A percentile compares a stretch with the other conserved stretches of the same genome.
Evolutionary conservation across 2,888 invertebrate species (phyloP).

Genomic region (Plemyria rubiginata): DNA sequence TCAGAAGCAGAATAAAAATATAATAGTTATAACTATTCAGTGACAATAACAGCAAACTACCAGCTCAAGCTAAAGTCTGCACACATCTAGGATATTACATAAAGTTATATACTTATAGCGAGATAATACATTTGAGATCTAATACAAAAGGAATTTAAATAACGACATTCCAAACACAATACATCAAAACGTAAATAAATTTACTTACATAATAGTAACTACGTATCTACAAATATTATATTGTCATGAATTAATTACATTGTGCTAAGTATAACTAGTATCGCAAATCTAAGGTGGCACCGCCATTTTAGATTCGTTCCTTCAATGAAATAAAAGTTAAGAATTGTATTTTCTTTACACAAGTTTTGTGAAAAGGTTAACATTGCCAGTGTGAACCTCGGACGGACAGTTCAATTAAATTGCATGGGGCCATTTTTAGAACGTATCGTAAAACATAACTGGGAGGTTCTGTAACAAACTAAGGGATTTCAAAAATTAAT

Average conservation of each 20-base stretch:
- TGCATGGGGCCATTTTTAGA: neutral
- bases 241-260: slow-evolving; percentile 72
- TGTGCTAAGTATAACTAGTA: slow-evolving; percentile 45
- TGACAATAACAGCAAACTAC: slow-evolving; percentile 15
- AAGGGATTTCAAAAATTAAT: too few relatives aligned
- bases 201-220: slow-evolving; percentile 45
- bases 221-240: slow-evolving; percentile 64
- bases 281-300: too few relatives aligned
- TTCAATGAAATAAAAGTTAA: neutral
- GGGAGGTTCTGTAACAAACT: neutral
- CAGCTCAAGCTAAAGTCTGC: slow-evolving; percentile 24
- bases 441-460: neutral
- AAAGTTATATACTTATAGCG: slow-evolving; percentile 60
- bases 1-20: neutral
- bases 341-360: slow-evolving; percentile 11
- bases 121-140: slow-evolving; percentile 74
- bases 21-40: neutral
- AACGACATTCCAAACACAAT: slow-evolving; percentile 53
- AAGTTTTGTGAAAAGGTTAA: slow-evolving; percentile 2
- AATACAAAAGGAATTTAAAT: slow-evolving; percentile 70
- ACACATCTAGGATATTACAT: slow-evolving; percentile 22
- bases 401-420: slow-evolving; percentile 9
- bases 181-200: slow-evolving; percentile 50
- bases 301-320: too few relatives aligned
- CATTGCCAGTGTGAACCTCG: slow-evolving; percentile 13